A percentile compares a stretch with the other conserved stretches of the same genome.
phyloP scores from a whole-genome alignment of 2,113 vertebrate genomes.

The Stegostoma tigrinum region DNA sequence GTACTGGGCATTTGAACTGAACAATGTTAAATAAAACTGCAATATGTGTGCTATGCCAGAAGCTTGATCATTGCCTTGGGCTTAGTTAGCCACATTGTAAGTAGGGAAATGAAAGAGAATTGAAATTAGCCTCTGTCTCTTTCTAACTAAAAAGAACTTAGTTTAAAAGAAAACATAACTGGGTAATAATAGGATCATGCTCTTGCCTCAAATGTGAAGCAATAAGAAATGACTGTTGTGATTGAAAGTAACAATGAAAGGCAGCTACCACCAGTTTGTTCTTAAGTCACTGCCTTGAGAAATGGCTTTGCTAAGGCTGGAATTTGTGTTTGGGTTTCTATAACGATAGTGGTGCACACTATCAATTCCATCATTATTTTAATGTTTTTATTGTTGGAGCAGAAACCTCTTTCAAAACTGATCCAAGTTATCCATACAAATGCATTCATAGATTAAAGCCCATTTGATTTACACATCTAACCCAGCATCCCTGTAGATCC shows the following conservation, averaged over 20 bases:
- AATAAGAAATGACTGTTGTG: neutral
- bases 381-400: neutral
- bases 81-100: neutral
- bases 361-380: neutral
- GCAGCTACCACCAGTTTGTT: neutral
- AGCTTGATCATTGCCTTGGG: neutral
- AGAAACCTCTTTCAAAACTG: neutral
- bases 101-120: neutral
- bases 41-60: neutral
- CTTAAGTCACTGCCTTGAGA: neutral
- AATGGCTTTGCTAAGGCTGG: neutral
- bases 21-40: neutral
- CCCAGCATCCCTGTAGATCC: neutral
- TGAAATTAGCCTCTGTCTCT: neutral
- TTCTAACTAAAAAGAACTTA: neutral
- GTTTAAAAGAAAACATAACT: neutral
- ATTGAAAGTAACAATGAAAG: neutral
- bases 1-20: neutral
- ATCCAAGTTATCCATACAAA: neutral
- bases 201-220: neutral
- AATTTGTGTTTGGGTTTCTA: neutral
- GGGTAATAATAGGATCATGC: neutral
- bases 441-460: neutral
- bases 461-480: neutral
- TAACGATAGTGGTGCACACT: neutral